Evolutionary conservation across 2,113 vertebrate genomes (phyloP).

Genomic region (Athene cunicularia): DNA sequence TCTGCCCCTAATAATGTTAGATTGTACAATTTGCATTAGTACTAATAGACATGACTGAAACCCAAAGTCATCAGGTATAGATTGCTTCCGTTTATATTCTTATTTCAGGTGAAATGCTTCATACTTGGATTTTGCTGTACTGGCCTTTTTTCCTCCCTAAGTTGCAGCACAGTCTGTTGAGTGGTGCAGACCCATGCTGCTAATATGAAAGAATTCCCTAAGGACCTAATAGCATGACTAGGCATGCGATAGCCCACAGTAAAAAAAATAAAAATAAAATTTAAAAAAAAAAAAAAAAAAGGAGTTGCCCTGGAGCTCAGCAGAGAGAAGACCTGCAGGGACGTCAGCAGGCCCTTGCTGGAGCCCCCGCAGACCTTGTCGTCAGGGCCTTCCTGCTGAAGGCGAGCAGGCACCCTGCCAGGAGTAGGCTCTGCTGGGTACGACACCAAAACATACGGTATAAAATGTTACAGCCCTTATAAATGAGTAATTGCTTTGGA

Average conservation of each 20-base stretch:
- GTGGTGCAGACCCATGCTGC: not conserved
- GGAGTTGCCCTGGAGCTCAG: not conserved
- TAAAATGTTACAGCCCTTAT: not conserved
- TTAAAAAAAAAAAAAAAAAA: not conserved
- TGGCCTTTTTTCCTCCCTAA: not conserved
- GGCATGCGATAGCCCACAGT: not conserved
- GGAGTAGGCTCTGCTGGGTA: not conserved
- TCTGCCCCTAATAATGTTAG: not conserved
- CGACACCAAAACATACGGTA: not conserved
- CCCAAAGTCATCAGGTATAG: fast-evolving
- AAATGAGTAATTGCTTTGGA: constrained; percentile 14
- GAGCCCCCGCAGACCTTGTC: not conserved
- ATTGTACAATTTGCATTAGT: not conserved
- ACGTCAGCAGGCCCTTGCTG: not conserved
- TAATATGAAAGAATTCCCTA: not conserved
- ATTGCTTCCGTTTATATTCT: not conserved
- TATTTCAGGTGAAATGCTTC: not conserved
- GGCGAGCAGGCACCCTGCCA: not conserved
- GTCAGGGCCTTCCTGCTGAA: not conserved
- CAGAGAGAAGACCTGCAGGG: not conserved
- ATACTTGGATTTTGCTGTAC: not conserved
- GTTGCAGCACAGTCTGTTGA: not conserved
- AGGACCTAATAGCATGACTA: not conserved
- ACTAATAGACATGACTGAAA: not conserved
- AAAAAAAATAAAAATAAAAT: not conserved